Evolutionary conservation across 2,797 vertebrate species (phyloP), one percentile per base, ranked within the genome.

Genomic region (Sebastes steindachneri): DNA sequence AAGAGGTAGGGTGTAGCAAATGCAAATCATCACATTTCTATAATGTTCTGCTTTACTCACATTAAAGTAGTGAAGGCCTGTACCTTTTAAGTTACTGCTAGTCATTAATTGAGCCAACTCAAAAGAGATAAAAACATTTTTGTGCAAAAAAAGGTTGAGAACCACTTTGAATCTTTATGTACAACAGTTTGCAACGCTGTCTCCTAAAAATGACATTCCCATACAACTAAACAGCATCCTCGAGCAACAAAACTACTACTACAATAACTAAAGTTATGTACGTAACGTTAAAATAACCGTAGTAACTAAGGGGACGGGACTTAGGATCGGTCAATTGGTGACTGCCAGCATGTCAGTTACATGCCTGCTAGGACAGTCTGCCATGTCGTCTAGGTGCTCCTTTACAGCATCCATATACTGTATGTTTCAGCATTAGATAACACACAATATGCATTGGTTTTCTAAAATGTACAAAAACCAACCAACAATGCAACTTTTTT

Each of bases 11-110:
- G 17, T 63, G 26, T 2, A 26, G 51, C 35, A 37, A 37, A 37
- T 64, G 15, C 73, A 78, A 62, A 78, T 80, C n/a, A 48, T 60
- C 28, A 55, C 4, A 31, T 79, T 75, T 9, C 57, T 72, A 33
- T 45, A 33, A 68, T 17, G n/a, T 60, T 55, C 21, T 35, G 17
- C 51, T 65, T 68, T 63, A 58, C 11, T 31, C 17, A 58, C 15
- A 51, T 12, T 45, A 60, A 59, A 70, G 12, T n/a, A 14, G 66
- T 51, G 26, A 62, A 65, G 21, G 9, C 15, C 28, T 55, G 12
- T 51, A n/a, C 15, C 63, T 6, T 69, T 45, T 28, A 23, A 58
- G 17, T 28, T 28, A 55, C 3, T 4, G 5, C 15, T 23, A 14
- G 3, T 55, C 28, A 19, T 29, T 55, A 31, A 75, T n/a, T 15